A percentile compares a stretch with the other conserved stretches of the same genome.
phyloP scores from a whole-genome alignment of 92 coral and sea anemone genomes.

The Blastomussa wellsi region DNA sequence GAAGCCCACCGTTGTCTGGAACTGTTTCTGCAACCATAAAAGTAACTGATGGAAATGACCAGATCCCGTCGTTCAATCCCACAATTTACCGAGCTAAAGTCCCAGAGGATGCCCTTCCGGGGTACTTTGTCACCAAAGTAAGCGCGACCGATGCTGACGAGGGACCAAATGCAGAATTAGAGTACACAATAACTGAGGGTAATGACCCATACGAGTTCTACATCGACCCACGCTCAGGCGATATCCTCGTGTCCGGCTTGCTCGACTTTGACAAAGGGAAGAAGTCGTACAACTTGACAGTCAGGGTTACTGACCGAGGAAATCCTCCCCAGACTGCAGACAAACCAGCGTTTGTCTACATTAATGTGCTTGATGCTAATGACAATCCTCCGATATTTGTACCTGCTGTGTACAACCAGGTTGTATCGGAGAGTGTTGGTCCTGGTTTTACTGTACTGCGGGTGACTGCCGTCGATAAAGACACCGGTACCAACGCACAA shows the following conservation, averaged over 20 bases:
- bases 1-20: conserved; percentile 56
- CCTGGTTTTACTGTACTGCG: conserved; percentile 57
- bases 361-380: conserved; percentile 80
- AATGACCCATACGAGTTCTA: conserved; percentile 85
- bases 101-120: conserved; percentile 81
- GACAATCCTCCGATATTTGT: conserved; percentile 87
- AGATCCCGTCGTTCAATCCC: conserved; percentile 62
- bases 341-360: conserved; percentile 58
- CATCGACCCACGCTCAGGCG: conserved; percentile 81
- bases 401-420: conserved; percentile 64
- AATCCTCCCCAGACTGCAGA: conserved; percentile 42
- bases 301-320: conserved; percentile 81
- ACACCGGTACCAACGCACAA: conserved; percentile 72
- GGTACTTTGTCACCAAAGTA: conserved; percentile 66
- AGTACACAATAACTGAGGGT: conserved; percentile 69
- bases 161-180: conserved; percentile 84
- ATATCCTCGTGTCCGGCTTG: conserved; percentile 85
- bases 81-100: conserved; percentile 70
- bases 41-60: conserved; percentile 72
- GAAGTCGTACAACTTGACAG: conserved; percentile 70
- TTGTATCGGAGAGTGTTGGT: conserved; percentile 55
- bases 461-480: conserved; percentile 78
- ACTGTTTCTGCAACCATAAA: conserved; percentile 77
- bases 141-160: conserved; percentile 76
- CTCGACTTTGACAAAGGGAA: conserved; percentile 77